A percentile compares a stretch with the other conserved stretches of the same genome.
Conservation (phyloP, 1,140 invertebrate genomes). For the Micrasema minimum region DNA sequence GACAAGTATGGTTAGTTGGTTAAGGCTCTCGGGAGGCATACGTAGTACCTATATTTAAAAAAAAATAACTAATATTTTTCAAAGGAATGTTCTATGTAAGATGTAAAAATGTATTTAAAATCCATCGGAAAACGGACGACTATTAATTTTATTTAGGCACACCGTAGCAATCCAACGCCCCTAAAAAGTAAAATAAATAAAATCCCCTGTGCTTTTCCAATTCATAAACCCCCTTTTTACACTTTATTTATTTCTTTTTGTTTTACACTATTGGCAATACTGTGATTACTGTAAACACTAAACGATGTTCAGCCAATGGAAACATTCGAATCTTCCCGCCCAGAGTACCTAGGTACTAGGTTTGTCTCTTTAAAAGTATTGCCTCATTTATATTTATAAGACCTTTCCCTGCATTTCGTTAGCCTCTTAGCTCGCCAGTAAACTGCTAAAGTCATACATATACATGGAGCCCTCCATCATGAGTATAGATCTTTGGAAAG, state of each 20-base stretch:
- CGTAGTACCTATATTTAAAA: no score
- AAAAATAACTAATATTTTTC: no score
- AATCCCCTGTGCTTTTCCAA: no score
- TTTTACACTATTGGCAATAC: constrained; percentile 1
- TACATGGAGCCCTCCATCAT: constrained; percentile 31
- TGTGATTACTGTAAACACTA: constrained; percentile 12
- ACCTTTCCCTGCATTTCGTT: constrained; percentile 52
- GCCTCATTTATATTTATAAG: constrained; percentile 66
- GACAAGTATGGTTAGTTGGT: no score
- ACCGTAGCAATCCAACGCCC: no score
- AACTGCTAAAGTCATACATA: constrained; percentile 46
- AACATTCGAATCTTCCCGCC: background rate
- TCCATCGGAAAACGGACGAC: no score
- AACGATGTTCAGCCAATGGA: constrained; percentile 22
- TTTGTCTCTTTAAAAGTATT: constrained; percentile 65
- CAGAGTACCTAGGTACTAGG: constrained; percentile 54
- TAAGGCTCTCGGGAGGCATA: no score
- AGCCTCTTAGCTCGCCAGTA: constrained; percentile 24
- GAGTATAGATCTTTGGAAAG: background rate
- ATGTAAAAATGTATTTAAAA: no score
- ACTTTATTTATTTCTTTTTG: background rate
- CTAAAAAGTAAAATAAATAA: no score
- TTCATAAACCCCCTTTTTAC: no score
- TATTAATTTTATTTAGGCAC: no score
- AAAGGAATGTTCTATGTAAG: no score